phyloP scores from a whole-genome alignment of 2,888 invertebrate species.

The Teleiodes luculella region DNA sequence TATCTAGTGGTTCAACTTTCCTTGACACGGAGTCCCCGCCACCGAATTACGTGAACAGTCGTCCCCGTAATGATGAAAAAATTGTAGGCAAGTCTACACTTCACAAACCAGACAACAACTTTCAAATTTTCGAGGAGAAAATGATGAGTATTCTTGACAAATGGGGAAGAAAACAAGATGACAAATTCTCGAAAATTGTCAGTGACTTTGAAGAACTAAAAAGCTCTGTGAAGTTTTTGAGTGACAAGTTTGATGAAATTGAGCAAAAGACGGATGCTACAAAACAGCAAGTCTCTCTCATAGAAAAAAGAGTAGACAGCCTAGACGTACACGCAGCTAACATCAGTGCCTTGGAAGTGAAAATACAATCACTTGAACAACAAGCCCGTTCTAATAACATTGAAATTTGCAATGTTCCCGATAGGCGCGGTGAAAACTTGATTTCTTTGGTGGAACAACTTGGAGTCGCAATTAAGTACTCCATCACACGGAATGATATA shows the following conservation, averaged over 20 bases:
- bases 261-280: neutral
- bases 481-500: neutral
- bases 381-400: slow-evolving; percentile 4
- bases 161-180: no score
- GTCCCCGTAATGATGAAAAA: no score
- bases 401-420: slow-evolving; percentile 12
- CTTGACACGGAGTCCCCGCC: neutral
- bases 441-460: neutral
- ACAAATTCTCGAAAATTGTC: neutral
- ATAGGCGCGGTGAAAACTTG: slow-evolving; percentile 9
- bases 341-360: neutral
- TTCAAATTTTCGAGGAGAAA: neutral
- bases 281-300: neutral
- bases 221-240: neutral
- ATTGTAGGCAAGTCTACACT: neutral
- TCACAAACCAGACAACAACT: neutral
- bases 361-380: slow-evolving; percentile 9
- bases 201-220: neutral
- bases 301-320: neutral
- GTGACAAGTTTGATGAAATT: slow-evolving; percentile 2
- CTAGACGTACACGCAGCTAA: neutral
- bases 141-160: no score
- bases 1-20: neutral
- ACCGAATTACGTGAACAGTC: neutral
- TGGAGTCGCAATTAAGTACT: neutral